Evolutionary conservation across 2,888 invertebrate species (phyloP).

Genomic region (Stratiomys singularior): DNA sequence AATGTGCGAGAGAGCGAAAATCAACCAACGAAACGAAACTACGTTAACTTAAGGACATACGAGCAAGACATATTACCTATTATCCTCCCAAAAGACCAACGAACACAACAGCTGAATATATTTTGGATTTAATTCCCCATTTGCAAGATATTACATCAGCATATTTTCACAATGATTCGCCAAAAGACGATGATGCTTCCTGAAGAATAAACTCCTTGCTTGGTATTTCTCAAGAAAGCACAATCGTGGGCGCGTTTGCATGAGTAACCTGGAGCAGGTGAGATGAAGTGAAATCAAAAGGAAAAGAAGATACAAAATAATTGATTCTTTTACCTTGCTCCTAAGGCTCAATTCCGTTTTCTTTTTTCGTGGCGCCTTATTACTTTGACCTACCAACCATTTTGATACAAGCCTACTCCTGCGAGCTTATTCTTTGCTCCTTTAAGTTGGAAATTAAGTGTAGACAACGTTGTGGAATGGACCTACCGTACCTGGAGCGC

Average conservation of each 20-base stretch:
- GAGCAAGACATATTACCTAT: neutral
- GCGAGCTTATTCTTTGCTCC: neutral
- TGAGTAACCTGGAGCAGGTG: too few species aligned
- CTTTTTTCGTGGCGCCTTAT: neutral
- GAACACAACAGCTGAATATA: neutral
- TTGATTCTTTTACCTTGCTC: neutral
- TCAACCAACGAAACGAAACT: neutral
- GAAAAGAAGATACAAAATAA: neutral
- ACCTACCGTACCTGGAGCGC: neutral
- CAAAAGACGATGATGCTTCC: neutral
- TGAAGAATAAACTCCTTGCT: neutral
- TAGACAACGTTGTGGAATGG: neutral
- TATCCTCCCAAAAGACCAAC: neutral
- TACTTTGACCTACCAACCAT: neutral
- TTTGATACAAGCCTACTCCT: neutral
- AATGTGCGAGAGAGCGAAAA: neutral
- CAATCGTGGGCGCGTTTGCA: neutral
- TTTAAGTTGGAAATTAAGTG: neutral
- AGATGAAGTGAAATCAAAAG: neutral
- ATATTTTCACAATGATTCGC: constrained; percentile 26
- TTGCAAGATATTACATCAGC: constrained; percentile 31
- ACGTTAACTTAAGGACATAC: neutral
- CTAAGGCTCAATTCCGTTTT: too few species aligned
- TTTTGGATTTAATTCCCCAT: constrained; percentile 35
- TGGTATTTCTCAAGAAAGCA: neutral